These are phyloP conservation scores for Lepidiolamprologus cunningtoni DNA, from an alignment of 2,113 vertebrate species.

Conservation along the genomic window DNA sequence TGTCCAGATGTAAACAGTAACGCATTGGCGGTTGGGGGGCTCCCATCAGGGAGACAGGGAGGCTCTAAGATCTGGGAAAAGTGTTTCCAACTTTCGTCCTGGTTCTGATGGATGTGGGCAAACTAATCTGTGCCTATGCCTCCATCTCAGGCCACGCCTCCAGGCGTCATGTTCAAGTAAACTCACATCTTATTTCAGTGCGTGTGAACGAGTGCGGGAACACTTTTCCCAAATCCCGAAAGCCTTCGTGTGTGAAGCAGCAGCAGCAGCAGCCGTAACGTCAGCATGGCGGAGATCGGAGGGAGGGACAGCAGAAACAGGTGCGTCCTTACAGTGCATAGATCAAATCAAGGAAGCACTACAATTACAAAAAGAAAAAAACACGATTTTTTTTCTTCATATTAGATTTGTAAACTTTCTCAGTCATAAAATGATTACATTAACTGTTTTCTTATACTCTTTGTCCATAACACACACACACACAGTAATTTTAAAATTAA, in stretches of 20 bases:
- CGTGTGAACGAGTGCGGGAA: not conserved
- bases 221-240: not conserved
- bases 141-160: not conserved
- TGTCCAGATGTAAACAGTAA: constrained; percentile 52
- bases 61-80: not conserved
- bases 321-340: constrained; percentile 94
- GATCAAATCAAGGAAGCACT: constrained; percentile 99
- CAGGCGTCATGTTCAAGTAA: not conserved
- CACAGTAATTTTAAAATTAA: constrained; percentile 46
- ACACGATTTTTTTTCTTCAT: constrained; percentile 60
- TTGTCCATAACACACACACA: constrained; percentile 57
- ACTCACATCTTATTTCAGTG: not conserved
- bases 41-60: not conserved
- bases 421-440: constrained; percentile 64
- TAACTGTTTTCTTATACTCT: constrained; percentile 55
- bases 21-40: constrained; percentile 21
- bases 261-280: not conserved
- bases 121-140: not conserved
- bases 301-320: constrained; percentile 57
- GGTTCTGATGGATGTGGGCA: not conserved
- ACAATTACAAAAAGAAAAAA: constrained; percentile 70
- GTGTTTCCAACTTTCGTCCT: not conserved
- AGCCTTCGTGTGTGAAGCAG: not conserved
- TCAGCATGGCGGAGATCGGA: constrained; percentile 31
- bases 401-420: constrained; percentile 77